Conservation (phyloP, 2,797 vertebrate species). For the Chromobotia macracanthus region DNA sequence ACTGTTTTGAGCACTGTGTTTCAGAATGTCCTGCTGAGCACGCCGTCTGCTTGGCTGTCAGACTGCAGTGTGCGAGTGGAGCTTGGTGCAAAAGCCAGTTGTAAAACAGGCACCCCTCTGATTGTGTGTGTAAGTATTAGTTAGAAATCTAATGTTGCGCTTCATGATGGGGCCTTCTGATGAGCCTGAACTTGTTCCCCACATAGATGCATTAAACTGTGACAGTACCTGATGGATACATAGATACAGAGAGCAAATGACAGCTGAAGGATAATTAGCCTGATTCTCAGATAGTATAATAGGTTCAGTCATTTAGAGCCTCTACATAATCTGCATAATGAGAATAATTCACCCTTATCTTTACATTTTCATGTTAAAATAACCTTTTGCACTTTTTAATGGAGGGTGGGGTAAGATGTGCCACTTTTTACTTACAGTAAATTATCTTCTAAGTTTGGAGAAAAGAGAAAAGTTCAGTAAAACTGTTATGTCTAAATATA, state of each 20-base stretch:
- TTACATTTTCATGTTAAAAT: neutral
- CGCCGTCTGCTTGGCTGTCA: slow-evolving; percentile 58
- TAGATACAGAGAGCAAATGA: slow-evolving; percentile 24
- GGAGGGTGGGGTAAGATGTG: neutral
- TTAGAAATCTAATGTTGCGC: slow-evolving; percentile 58
- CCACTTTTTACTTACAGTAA: slow-evolving; percentile 4
- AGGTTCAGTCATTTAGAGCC: neutral
- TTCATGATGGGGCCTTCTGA: slow-evolving; percentile 54
- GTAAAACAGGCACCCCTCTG: slow-evolving; percentile 44
- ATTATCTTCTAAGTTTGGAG: neutral
- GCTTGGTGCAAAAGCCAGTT: slow-evolving; percentile 18
- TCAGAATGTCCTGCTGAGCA: slow-evolving; percentile 48
- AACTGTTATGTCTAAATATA: neutral
- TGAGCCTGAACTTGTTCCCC: slow-evolving; percentile 50
- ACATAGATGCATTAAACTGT: slow-evolving; percentile 50
- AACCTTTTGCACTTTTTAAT: neutral
- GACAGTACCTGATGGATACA: slow-evolving; percentile 38
- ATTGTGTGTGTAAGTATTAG: slow-evolving; percentile 52
- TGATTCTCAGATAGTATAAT: slow-evolving; percentile 42
- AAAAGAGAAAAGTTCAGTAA: neutral
- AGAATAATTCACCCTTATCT: no score
- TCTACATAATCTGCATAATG: slow-evolving; percentile 36
- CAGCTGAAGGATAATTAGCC: slow-evolving; percentile 43
- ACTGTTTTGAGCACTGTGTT: slow-evolving; percentile 41
- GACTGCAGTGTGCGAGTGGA: slow-evolving; percentile 34